Conservation (phyloP, 2,113 vertebrate species). For the Naja naja region DNA sequence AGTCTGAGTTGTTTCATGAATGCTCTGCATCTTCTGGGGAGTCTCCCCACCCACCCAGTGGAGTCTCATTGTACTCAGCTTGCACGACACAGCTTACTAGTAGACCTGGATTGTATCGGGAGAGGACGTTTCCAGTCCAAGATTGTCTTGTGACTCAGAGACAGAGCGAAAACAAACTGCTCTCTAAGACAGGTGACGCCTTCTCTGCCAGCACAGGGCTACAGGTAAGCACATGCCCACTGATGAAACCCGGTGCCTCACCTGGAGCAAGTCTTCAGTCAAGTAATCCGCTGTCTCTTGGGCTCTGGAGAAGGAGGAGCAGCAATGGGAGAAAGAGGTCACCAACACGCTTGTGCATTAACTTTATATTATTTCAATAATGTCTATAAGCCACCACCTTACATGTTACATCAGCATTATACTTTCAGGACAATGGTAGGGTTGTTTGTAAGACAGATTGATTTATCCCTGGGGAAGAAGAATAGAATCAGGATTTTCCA, state of each 20-base stretch:
- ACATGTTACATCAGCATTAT: neutral
- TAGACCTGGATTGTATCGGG: neutral
- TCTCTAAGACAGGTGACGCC: constrained; percentile 6
- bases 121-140: neutral
- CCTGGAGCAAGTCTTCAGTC: constrained; percentile 86
- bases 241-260: constrained; percentile 53
- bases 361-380: neutral
- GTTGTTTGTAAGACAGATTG: neutral
- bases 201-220: neutral
- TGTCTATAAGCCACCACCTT: neutral
- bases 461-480: neutral
- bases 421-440: neutral
- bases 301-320: constrained; percentile 67
- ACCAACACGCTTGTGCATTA: neutral
- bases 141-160: constrained; percentile 17
- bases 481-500: neutral
- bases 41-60: no score
- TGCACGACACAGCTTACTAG: neutral
- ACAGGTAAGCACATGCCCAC: constrained; percentile 51
- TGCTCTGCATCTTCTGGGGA: neutral
- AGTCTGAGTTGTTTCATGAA: neutral
- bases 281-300: constrained; percentile 91
- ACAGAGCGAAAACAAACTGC: neutral
- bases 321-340: constrained; percentile 19
- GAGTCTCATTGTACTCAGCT: neutral